Conservation (phyloP, 2,113 vertebrate genomes). For the Trinectes maculatus region DNA sequence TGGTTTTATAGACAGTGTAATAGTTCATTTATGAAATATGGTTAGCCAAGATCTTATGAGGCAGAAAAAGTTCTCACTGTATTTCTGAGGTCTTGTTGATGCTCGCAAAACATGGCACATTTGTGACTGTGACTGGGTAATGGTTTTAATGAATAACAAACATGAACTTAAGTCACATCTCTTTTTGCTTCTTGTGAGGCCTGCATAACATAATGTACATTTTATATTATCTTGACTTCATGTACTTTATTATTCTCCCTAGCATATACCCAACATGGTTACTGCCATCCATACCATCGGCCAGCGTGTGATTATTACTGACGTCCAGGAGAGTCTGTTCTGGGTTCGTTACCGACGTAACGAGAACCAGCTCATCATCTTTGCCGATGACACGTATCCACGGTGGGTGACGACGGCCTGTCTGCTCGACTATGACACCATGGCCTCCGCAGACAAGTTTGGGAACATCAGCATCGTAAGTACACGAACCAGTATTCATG, state of each 20-base stretch:
- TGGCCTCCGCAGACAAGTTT: conserved; percentile 97
- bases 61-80: no score
- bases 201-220: no score
- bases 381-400: conserved; percentile 96
- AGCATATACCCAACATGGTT: conserved; percentile 97
- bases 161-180: no score
- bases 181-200: no score
- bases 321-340: conserved; percentile 97
- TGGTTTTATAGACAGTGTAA: no score
- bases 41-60: not conserved
- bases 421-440: conserved; percentile 95
- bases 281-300: conserved; percentile 94
- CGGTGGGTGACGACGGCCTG: conserved; percentile 97
- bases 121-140: no score
- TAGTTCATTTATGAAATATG: no score
- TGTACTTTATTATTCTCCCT: not conserved
- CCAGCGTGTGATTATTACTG: conserved; percentile 93
- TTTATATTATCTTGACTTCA: no score
- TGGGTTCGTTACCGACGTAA: conserved; percentile 97
- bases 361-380: conserved; percentile 99
- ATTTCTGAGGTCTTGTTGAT: no score
- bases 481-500: not conserved
- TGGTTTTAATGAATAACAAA: no score
- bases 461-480: conserved; percentile 96
- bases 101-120: no score